phyloP scores from a whole-genome alignment of 2,113 vertebrate genomes.

The Vulpes vulpes region DNA sequence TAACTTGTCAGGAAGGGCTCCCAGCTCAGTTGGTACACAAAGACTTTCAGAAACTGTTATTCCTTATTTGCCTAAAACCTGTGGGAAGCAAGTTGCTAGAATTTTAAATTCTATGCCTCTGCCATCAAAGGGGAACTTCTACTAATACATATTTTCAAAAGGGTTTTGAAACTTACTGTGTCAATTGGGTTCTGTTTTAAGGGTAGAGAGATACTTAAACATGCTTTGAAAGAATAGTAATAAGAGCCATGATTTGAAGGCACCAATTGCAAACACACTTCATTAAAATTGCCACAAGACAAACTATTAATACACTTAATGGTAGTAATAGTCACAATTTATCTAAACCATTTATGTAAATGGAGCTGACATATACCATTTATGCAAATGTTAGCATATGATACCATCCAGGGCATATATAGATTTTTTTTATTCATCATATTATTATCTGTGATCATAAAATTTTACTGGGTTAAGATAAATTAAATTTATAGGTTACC shows the following conservation, averaged over 20 bases:
- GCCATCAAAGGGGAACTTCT: neutral
- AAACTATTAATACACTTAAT: conserved; percentile 57
- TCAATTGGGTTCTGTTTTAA: neutral
- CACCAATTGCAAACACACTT: neutral
- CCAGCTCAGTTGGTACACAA: neutral
- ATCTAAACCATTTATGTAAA: conserved; percentile 61
- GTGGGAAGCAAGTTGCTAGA: neutral
- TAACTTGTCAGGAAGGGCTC: neutral
- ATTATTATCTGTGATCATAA: conserved; percentile 62
- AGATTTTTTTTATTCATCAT: neutral
- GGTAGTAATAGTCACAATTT: conserved; percentile 53
- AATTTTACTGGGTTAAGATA: conserved; percentile 69
- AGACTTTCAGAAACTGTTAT: neutral
- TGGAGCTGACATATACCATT: conserved; percentile 45
- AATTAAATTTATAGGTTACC: conserved; percentile 58
- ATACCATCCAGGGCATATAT: conserved; percentile 26
- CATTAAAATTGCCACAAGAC: conserved; percentile 9
- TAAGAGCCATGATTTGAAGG: neutral
- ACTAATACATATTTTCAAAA: conserved; percentile 5
- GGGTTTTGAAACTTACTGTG: neutral
- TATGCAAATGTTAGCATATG: conserved; percentile 57
- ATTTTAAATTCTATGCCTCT: neutral
- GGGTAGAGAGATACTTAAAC: neutral
- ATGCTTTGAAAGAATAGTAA: conserved; percentile 13
- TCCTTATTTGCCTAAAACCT: neutral